phyloP scores from a whole-genome alignment of 1,140 invertebrate genomes.

The Diprion similis region DNA sequence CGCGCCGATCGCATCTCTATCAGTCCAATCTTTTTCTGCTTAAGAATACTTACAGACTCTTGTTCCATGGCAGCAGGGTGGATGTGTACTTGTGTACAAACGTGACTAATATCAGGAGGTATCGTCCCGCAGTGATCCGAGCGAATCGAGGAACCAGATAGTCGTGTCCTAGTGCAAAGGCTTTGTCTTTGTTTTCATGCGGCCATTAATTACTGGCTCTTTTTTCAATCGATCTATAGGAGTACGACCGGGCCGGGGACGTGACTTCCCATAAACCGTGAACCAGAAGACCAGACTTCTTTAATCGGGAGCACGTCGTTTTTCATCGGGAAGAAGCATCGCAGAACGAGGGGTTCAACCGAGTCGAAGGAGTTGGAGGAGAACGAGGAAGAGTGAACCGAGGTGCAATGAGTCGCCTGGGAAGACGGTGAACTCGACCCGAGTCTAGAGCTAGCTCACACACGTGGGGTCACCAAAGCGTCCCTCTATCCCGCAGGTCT shows the following conservation, averaged over 20 bases:
- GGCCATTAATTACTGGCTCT: conserved; percentile 2
- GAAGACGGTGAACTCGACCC: conserved; percentile 12
- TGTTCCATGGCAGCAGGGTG: background rate
- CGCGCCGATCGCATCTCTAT: background rate
- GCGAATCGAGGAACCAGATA: background rate
- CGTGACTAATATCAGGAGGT: background rate
- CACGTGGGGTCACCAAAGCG: conserved; percentile 8
- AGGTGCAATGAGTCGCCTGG: conserved; percentile 11
- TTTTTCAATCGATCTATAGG: conserved; percentile 8
- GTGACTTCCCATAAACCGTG: conserved; percentile 7
- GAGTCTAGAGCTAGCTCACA: background rate
- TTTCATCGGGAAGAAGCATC: background rate
- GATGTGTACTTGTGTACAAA: background rate
- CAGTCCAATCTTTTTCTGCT: background rate
- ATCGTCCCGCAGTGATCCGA: background rate
- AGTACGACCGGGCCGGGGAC: background rate
- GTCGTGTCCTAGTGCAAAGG: background rate
- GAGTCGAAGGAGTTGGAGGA: background rate
- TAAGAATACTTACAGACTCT: background rate
- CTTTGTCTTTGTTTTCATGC: conserved; percentile 3
- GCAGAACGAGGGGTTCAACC: background rate
- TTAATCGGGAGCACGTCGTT: conserved; percentile 2
- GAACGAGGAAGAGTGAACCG: conserved; percentile 5
- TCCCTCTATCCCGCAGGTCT: conserved; percentile 4
- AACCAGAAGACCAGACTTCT: conserved; percentile 2